These are phyloP conservation scores for Triops longicaudatus DNA, from an alignment of 1,140 invertebrate species.

Conservation along the genomic window DNA sequence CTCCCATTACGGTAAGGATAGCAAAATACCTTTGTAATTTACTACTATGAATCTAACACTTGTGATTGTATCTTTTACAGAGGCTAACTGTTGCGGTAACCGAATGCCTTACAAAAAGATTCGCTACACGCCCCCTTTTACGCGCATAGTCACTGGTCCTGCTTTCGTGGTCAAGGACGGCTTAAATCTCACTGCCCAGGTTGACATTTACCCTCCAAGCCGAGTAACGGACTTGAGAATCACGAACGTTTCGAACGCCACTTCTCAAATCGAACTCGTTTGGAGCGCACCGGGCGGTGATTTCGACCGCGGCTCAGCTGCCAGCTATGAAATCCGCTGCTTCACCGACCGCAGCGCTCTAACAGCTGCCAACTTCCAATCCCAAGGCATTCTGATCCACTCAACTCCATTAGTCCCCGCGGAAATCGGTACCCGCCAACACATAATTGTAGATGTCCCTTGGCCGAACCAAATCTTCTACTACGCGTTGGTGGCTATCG, in stretches of 20 bases:
- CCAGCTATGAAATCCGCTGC: conserved; percentile 36
- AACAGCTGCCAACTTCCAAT: conserved; percentile 34
- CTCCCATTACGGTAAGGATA: background rate
- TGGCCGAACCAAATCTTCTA: conserved; percentile 38
- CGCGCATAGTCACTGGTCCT: conserved; percentile 31
- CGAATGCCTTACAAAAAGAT: conserved; percentile 34
- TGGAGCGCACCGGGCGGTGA: conserved; percentile 39
- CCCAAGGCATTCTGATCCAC: conserved; percentile 36
- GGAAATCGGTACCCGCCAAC: conserved; percentile 34
- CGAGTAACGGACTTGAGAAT: conserved; percentile 34
- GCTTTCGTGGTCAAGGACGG: conserved; percentile 34
- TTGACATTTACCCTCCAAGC: conserved; percentile 35
- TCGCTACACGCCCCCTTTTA: conserved; percentile 34
- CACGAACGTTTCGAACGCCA: conserved; percentile 32
- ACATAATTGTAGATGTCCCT: conserved; percentile 35
- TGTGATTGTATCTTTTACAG: conserved; percentile 19
- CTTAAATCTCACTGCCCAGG: conserved; percentile 27
- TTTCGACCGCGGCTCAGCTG: conserved; percentile 36
- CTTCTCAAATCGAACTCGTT: conserved; percentile 34
- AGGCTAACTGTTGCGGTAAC: conserved; percentile 35
- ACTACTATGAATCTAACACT: background rate
- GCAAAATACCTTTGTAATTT: background rate
- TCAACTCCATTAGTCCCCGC: conserved; percentile 34
- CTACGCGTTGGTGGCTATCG: conserved; percentile 37
- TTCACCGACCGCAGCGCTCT: conserved; percentile 35